Evolutionary conservation across 2,888 invertebrate species (phyloP).

Genomic region (Drosophila kanekoi): DNA sequence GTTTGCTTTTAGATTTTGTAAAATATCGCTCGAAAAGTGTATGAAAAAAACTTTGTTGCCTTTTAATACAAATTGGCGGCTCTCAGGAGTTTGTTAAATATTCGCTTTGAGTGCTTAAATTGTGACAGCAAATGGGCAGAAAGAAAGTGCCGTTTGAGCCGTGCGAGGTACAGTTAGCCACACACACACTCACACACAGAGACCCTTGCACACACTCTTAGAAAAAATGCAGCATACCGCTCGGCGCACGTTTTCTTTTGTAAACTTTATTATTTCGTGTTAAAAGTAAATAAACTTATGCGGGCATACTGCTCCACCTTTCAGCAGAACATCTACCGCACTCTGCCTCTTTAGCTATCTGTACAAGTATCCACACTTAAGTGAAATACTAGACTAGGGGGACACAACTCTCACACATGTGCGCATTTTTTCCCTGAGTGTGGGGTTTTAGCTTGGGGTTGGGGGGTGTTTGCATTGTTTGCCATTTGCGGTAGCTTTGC

Average conservation of each 20-base stretch:
- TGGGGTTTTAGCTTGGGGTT: neutral
- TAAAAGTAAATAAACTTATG: constrained; percentile 79
- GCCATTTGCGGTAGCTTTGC: constrained; percentile 76
- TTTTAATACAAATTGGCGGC: constrained; percentile 17
- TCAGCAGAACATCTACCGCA: neutral
- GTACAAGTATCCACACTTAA: constrained; percentile 59
- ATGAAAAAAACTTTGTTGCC: neutral
- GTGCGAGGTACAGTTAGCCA: constrained; percentile 26
- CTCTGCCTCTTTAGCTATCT: constrained; percentile 18
- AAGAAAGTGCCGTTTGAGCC: constrained; percentile 5
- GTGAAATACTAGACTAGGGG: constrained; percentile 59
- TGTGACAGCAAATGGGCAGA: constrained; percentile 37
- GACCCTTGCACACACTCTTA: constrained; percentile 4
- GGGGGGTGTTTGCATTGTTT: constrained; percentile 72
- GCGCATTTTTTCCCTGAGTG: constrained; percentile 5
- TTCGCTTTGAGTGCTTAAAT: constrained; percentile 57
- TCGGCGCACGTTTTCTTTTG: constrained; percentile 77
- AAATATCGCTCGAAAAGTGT: neutral
- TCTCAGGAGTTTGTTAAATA: constrained; percentile 37
- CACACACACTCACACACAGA: constrained; percentile 19
- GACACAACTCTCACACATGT: constrained; percentile 25
- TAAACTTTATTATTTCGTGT: constrained; percentile 81
- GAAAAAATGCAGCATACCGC: constrained; percentile 65
- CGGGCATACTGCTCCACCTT: constrained; percentile 33
- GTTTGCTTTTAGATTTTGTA: too few relatives aligned